Conservation (phyloP, 2,888 invertebrate genomes). For the Acleris emargana region DNA sequence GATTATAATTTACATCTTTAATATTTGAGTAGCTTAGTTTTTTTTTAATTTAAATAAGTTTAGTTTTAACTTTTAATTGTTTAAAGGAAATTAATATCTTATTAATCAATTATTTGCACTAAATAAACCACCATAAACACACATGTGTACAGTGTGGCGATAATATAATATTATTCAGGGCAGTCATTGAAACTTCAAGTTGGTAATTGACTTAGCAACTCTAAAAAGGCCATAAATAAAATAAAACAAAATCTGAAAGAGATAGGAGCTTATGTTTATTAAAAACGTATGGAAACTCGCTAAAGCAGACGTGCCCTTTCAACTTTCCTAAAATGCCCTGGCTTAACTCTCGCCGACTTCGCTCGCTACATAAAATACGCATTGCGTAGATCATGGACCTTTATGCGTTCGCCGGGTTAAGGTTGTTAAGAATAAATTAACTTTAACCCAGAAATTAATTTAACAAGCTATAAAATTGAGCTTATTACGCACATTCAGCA, state of each 20-base stretch:
- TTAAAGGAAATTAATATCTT: too few relatives aligned
- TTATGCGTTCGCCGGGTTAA: not conserved
- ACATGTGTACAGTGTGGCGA: too few relatives aligned
- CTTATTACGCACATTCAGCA: slow-evolving; percentile 63
- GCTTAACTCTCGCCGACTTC: not conserved
- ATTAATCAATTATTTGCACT: too few relatives aligned
- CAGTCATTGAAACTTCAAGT: too few relatives aligned
- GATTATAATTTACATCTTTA: too few relatives aligned
- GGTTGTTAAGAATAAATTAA: slow-evolving; percentile 45
- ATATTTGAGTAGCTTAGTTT: too few relatives aligned
- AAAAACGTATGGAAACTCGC: not conserved
- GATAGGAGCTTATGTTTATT: too few relatives aligned
- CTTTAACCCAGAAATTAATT: slow-evolving; percentile 54
- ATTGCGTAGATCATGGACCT: not conserved
- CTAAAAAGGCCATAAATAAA: not conserved
- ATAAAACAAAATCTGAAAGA: not conserved
- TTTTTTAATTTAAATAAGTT: too few relatives aligned
- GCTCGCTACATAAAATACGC: not conserved
- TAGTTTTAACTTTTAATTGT: too few relatives aligned
- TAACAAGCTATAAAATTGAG: slow-evolving; percentile 55
- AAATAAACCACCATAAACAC: too few relatives aligned
- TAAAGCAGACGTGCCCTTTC: not conserved
- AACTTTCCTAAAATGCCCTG: not conserved
- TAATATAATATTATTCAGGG: too few relatives aligned
- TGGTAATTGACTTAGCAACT: too few relatives aligned